A percentile compares a stretch with the other conserved stretches of the same genome.
phyloP scores from a whole-genome alignment of 1,140 invertebrate genomes.

The Helicoverpa armigera region DNA sequence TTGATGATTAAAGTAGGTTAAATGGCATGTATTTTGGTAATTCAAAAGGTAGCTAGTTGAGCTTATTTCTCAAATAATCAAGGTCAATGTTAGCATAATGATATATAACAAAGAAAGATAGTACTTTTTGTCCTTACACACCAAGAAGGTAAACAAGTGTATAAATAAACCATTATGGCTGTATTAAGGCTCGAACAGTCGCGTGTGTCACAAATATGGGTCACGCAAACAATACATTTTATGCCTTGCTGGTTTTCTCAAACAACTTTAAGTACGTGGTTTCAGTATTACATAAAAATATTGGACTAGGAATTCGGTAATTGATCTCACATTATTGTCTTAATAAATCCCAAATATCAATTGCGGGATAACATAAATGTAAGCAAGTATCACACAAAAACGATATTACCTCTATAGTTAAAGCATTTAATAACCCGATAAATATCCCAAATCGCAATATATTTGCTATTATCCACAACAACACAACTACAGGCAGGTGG shows the following conservation, averaged over 20 bases:
- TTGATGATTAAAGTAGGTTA: too few species aligned
- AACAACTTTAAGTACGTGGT: neutral
- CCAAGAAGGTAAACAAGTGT: constrained; percentile 14
- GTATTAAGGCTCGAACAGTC: neutral
- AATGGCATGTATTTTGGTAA: too few species aligned
- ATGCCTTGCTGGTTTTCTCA: constrained; percentile 1
- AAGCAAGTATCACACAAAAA: too few species aligned
- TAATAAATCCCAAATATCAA: too few species aligned
- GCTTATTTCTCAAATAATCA: too few species aligned
- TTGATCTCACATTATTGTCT: too few species aligned
- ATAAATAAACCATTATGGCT: constrained; percentile 11
- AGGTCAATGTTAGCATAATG: too few species aligned
- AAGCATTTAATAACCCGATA: neutral
- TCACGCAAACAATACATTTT: neutral
- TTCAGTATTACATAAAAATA: neutral
- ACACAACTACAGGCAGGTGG: constrained; percentile 17
- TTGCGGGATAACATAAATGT: too few species aligned
- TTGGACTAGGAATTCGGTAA: too few species aligned
- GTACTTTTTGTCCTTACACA: neutral
- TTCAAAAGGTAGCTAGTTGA: too few species aligned
- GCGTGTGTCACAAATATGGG: constrained; percentile 12
- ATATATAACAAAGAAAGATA: neutral
- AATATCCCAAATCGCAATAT: neutral
- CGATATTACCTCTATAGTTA: too few species aligned
- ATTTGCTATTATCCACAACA: constrained; percentile 22